Evolutionary conservation across 2,888 invertebrate genomes (phyloP), one percentile per base, ranked within the genome.

Genomic region (Calliopum simillimum): DNA sequence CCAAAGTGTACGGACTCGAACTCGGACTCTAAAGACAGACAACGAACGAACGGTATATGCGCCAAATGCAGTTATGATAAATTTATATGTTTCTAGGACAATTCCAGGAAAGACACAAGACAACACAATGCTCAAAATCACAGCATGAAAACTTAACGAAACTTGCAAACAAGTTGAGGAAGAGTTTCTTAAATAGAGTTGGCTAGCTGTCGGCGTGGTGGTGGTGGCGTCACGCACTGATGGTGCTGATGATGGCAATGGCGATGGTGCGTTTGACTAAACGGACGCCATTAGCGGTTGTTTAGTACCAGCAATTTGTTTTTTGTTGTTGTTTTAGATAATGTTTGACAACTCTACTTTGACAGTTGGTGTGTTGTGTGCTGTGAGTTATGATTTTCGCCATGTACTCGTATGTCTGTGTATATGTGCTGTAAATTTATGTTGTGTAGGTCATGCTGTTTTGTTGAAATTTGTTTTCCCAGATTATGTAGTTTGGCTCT

Each of bases 81-180:
- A 71, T 71, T 71, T 68, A 71, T 71, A 68, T 62, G 58, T 68
- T 68, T 67, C 71, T 66, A 51, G 68, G 71, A 71, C 63, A 53
- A 23, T 23, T 23, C 53, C 51, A 53, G 19, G 23, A 14, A 21
- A 23, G n/a, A 4, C 21, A 21, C 13, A 2, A 14, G 23, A 19
- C 53, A 23, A 19, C 53, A 23, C 53, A 53, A 12, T 13, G 21
- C 23, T 13, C 53, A 13, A 21, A 53, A 21, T 23, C 53, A 23
- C 53, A 53, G 21, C 53, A 23, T 14, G 14, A 21, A 53, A 23
- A 23, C 53, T 23, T 41, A 41, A 33, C 33, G 58, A 41, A 58
- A 58, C 53, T 23, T 53, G 21, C 4, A 21, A 14, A 23, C 21
- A 53, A 51, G 19, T 51, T 51, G 16, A 16, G n/a, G 51, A n/a